A percentile compares a stretch with the other conserved stretches of the same genome.
phyloP scores from a whole-genome alignment of 2,113 vertebrate species.

The Muntiacus reevesi region DNA sequence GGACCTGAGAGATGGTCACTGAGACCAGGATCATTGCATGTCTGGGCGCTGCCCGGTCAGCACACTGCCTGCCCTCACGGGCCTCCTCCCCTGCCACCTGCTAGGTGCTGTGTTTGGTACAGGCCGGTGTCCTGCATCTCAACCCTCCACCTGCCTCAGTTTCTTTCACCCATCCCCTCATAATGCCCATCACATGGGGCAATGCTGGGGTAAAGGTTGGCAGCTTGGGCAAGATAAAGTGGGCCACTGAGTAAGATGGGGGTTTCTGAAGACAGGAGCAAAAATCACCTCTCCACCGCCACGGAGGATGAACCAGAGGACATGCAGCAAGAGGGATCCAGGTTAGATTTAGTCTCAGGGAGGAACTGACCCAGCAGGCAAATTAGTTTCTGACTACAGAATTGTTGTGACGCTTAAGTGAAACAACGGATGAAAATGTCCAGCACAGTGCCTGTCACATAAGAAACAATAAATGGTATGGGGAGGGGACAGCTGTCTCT shows the following conservation, averaged over 20 bases:
- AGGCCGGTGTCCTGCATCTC: neutral
- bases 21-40: neutral
- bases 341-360: neutral
- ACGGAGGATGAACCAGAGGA: neutral
- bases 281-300: neutral
- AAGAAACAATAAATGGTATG: neutral
- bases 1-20: neutral
- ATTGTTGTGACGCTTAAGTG: neutral
- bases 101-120: too few species aligned
- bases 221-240: neutral
- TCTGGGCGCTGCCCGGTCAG: neutral
- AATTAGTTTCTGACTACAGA: neutral
- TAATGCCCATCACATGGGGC: neutral
- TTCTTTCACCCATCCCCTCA: neutral
- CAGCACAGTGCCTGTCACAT: neutral
- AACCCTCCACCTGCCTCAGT: neutral
- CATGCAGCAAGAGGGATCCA: neutral
- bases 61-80: neutral
- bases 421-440: neutral
- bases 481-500: neutral
- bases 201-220: neutral
- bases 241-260: neutral
- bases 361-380: neutral
- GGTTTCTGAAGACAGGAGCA: neutral
- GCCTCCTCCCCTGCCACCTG: neutral